Percentiles rank a stretch among this genome's conserved stretches.
Conservation (phyloP, 2,888 invertebrate genomes). For the Diplolepis rosae region DNA sequence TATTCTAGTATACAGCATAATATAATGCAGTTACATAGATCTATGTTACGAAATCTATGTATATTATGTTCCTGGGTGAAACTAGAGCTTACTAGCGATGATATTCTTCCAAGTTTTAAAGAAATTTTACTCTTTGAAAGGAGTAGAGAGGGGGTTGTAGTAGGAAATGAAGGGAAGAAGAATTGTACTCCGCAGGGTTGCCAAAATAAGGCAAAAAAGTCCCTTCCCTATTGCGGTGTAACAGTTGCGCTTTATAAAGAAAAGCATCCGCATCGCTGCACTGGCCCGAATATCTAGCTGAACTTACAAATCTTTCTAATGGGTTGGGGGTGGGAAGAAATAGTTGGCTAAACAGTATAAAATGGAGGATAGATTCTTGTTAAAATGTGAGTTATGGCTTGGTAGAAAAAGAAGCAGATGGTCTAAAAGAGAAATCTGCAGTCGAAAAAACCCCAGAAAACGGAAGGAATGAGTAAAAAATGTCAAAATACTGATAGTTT, state of each 20-base stretch:
- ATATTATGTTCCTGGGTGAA: too few relatives aligned
- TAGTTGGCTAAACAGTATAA: constrained; percentile 2
- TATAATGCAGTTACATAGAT: too few relatives aligned
- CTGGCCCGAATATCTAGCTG: constrained; percentile 12
- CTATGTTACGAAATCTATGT: too few relatives aligned
- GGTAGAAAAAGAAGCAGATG: not conserved
- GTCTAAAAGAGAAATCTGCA: not conserved
- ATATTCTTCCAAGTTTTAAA: constrained; percentile 49
- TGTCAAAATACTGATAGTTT: too few relatives aligned
- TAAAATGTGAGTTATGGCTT: not conserved
- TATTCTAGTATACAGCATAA: too few relatives aligned
- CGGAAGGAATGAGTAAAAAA: too few relatives aligned
- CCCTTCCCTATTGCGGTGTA: not conserved
- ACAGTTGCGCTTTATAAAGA: not conserved
- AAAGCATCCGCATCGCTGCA: constrained; percentile 5
- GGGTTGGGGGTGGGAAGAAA: not conserved
- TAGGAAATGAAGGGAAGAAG: not conserved
- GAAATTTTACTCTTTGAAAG: constrained; percentile 37
- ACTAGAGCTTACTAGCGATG: constrained; percentile 53
- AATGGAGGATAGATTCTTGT: constrained; percentile 10
- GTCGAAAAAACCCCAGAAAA: too few relatives aligned
- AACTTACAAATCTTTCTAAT: constrained; percentile 15
- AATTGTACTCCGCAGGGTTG: not conserved
- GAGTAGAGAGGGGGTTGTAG: constrained; percentile 34
- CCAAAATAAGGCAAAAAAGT: constrained; percentile 1